A percentile compares a stretch with the other conserved stretches of the same genome.
Evolutionary conservation across 2,797 vertebrate genomes (phyloP).

Genomic region (Myiotriccus ornatus): DNA sequence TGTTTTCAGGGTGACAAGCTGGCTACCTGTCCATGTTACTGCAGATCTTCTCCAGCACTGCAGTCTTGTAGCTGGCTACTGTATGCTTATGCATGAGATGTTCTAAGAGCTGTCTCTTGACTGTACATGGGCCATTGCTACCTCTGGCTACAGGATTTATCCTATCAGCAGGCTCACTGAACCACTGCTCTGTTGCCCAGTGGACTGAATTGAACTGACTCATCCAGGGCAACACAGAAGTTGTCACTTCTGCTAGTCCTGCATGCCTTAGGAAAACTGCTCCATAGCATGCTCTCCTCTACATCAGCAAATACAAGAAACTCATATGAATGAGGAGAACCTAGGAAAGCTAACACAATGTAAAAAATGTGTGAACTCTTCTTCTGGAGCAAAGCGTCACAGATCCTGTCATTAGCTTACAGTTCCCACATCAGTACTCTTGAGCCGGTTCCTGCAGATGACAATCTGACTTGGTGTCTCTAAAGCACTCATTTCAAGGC

Average conservation of each 20-base stretch:
- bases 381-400: background rate
- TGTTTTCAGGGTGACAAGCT: conserved; percentile 41
- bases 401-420: background rate
- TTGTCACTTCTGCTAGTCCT: background rate
- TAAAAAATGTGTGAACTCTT: background rate
- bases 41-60: background rate
- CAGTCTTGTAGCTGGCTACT: background rate
- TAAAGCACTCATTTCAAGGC: background rate
- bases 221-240: background rate
- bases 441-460: background rate
- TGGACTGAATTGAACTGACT: background rate
- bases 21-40: conserved; percentile 1
- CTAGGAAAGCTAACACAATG: background rate
- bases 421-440: background rate
- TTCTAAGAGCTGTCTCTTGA: background rate
- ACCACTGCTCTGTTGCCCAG: background rate
- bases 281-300: background rate
- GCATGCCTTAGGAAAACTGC: background rate
- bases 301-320: background rate
- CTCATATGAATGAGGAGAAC: background rate
- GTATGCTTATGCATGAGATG: background rate
- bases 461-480: background rate
- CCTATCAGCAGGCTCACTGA: background rate
- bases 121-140: background rate
- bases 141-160: background rate